Base-by-base conservation (phyloP, 2,113 vertebrate species). In the Tyrannus savana region DNA sequence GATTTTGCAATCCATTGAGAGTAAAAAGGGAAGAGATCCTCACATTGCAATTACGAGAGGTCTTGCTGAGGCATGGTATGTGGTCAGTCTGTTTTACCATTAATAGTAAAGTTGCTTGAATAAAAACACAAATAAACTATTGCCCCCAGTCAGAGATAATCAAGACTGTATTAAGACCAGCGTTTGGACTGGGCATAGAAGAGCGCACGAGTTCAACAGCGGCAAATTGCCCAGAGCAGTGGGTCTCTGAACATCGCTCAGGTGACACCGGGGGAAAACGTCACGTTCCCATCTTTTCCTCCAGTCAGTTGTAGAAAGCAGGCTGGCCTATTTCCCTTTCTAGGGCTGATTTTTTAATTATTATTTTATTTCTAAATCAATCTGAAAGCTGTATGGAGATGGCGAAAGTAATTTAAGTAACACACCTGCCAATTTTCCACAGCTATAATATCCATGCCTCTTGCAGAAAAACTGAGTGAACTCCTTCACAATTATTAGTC, bases 401-500 rank as follows among this genome's bases (percentile, higher is more conserved):
- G 7, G 53, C 75, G 19, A 84, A 93, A 42, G 31, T 82, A 28
- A 59, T 90, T 84, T 83, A 87, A 95, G 80, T 73, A 95, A 82
- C 69, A 67, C 42, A 81, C 28, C 62, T 90, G 64, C 37, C 63
- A 76, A 4, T 68, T 71, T 73, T 91, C 33, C 58, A 68, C n/a
- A 42, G 33, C 52, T 63, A 41, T 33, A 93, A 83, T 75, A 86
- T n/a, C 28, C 3, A 0, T 28, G 19, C 19, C 27, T 81, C 39
- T 72, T 8, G 3, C 35, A 80, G 31, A 90, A 87, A 83, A 30
- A 59, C 12, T 11, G 39, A 82, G 46, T 86, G 67, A 84, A 39
- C 39, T 95, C 84, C 90, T 95, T 89, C 83, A 72, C 55, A 96
- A 56, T 78, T 80, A 47, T 55, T 75, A 74, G 50, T 24, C 22